These are phyloP conservation scores for Lophius piscatorius DNA, from an alignment of 2,113 vertebrate genomes.

Conservation along the genomic window DNA sequence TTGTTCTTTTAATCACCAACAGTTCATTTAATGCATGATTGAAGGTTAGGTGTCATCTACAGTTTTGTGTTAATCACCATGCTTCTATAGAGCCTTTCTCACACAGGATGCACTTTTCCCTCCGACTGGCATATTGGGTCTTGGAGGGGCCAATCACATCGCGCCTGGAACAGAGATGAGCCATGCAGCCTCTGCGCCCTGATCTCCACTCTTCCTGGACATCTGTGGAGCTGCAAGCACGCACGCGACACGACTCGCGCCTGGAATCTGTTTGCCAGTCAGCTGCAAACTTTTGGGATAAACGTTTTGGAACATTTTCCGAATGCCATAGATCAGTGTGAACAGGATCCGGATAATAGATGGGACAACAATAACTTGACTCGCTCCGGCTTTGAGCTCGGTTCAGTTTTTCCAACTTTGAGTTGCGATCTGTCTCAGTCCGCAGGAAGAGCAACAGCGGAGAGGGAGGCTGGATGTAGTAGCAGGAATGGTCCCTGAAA, in stretches of 20 bases:
- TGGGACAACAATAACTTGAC: conserved; percentile 56
- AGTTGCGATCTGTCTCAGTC: conserved; percentile 21
- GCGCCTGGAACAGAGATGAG: conserved; percentile 42
- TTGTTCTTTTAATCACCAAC: no score
- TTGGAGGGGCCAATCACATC: conserved; percentile 57
- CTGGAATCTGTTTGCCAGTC: conserved; percentile 1
- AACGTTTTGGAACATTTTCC: not conserved
- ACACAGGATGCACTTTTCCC: conserved; percentile 35
- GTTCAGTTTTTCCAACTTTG: conserved; percentile 71
- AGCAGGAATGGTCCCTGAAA: conserved; percentile 58
- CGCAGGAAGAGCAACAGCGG: conserved; percentile 15
- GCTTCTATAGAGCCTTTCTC: conserved; percentile 38
- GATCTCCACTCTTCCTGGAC: conserved; percentile 48
- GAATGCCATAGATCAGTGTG: conserved; percentile 2
- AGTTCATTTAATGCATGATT: not conserved
- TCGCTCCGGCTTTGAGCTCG: conserved; percentile 32
- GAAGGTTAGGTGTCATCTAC: not conserved
- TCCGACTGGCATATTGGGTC: conserved; percentile 6
- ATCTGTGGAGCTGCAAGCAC: conserved; percentile 52
- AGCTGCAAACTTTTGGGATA: conserved; percentile 29
- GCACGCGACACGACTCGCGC: conserved; percentile 17
- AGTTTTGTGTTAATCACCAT: conserved; percentile 31
- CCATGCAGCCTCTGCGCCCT: conserved; percentile 32
- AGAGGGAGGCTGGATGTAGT: conserved; percentile 69
- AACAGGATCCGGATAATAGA: conserved; percentile 28